A percentile compares a stretch with the other conserved stretches of the same genome.
Conservation (phyloP, 2,113 vertebrate species). For the Glaucidium brasilianum region DNA sequence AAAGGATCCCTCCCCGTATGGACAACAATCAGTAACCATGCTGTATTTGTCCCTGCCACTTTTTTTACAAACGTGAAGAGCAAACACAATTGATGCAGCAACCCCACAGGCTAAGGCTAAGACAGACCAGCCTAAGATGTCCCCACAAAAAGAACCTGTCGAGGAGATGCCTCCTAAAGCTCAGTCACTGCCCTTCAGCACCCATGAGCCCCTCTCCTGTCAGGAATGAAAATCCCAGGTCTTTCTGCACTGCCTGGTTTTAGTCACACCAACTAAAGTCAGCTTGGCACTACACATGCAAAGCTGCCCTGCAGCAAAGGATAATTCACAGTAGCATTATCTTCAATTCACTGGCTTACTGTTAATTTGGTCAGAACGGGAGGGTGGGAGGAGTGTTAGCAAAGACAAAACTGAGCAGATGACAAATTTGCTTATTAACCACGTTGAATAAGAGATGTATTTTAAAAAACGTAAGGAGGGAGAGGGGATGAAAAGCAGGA, state of each 20-base stretch:
- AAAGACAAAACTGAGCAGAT: conserved; percentile 22
- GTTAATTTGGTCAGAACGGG: neutral
- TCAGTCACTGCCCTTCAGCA: neutral
- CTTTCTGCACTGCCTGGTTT: neutral
- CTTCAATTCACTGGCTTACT: neutral
- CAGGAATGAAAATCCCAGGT: neutral
- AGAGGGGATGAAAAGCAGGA: neutral
- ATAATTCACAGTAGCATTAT: neutral
- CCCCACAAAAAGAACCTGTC: neutral
- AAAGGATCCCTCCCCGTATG: neutral
- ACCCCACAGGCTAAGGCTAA: neutral
- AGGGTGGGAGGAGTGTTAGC: neutral
- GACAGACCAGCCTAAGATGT: neutral
- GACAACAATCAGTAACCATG: neutral
- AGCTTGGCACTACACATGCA: neutral
- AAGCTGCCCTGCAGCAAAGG: conserved; percentile 32
- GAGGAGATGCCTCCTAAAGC: neutral
- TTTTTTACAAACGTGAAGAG: neutral
- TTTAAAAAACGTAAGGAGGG: neutral
- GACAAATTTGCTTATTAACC: conserved; percentile 33
- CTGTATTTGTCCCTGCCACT: neutral
- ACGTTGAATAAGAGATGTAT: neutral
- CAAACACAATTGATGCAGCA: neutral
- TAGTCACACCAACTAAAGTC: neutral
- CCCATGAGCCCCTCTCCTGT: neutral